Base-by-base conservation (phyloP, 1,140 invertebrate species). In the Amphibalanus amphitrite region DNA sequence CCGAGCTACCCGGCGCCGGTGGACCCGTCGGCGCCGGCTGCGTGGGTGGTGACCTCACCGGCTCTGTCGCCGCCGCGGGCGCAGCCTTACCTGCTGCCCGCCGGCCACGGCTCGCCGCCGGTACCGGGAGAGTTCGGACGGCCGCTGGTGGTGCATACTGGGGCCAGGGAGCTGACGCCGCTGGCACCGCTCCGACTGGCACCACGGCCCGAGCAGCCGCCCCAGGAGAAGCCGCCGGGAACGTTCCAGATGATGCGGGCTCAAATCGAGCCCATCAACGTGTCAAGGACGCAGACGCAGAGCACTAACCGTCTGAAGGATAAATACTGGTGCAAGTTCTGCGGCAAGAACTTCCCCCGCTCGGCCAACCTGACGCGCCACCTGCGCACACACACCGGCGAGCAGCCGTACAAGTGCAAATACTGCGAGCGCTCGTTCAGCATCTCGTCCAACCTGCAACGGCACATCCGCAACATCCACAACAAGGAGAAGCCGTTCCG, bases 301-400 rank as follows among this genome's bases (percentile, higher is more conserved):
- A 38, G 38, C 38, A 38, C 38, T 17, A 38, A 17, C 38, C 38
- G 38, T 6, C 38, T 38, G 6, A 38, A 38, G 38, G 96, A 98
- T 80, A 85, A 95, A 38, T 99, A 98, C 82, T 90, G 93, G 3
- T 99, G 97, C 82, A 97, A 95, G 79, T 99, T 95, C 82, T 99
- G 97, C 80, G 94, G 95, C 15, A 99, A 98, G 80, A 89, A 82
- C 28, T 99, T 99, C 79, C 97, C 97, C 0, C 85, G 97, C n/a
- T 97, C 94, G 30, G 97, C 97, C 20, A 99, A 99, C 81, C 82
- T 99, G 67, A 98, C 96, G 17, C 84, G 97, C 69, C 80, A n/a
- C n/a, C 82, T 98, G 75, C 86, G 97, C 73, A 99, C 97, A 0
- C 97, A 99, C 80, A 99, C 97, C 0, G 97, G 97, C 28, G 97